Evolutionary conservation across 1,140 invertebrate species (phyloP), one percentile per base, ranked within the genome.

Genomic region (Drosophila murphyi): DNA sequence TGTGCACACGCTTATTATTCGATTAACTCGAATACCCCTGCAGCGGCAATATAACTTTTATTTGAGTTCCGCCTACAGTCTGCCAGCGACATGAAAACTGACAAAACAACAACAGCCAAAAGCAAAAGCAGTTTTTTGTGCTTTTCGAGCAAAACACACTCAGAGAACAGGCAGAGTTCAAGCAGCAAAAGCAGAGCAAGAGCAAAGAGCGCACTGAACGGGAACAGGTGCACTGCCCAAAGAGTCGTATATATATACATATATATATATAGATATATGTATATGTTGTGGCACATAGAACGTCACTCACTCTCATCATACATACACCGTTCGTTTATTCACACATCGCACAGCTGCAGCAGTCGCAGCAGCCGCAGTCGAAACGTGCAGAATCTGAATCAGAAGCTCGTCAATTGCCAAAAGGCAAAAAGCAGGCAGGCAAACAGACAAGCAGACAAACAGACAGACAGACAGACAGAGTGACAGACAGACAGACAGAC

Each of bases 1-100:
- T 60, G 39, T 72, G 57, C 56, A 67, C 62, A 79, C 48, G 82
- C 85, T 82, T 89, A 88, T 88, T 88, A 88, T 89, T 89, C 85
- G 85, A 88, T 88, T 88, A 88, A 85, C 83, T 88, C 68, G 85
- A 88, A 78, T 85, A 47, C 73, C 83, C 83, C 83, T 85, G 80
- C 80, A 90, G 85, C 85, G 57, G 80, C 85, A 89, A 73, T 78
- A 88, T 89, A 88, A 89, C 85, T 82, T 88, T 86, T 89, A 85
- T 85, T 80, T 65, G 73, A 89, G 83, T 70, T 89, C 78, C 85
- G 85, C 85, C 85, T 80, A 78, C 78, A 80, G 76, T 56, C 71
- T 64, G 41, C 29, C 59, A 51, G 71, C 71, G 45, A 68, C 78
- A 71, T 45, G 67, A 12, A 20, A 41, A 39, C 72, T 69, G 51